Percentiles rank a stretch among this genome's conserved stretches.
phyloP scores from a whole-genome alignment of 2,888 invertebrate species.

The Cataglyphis livida region DNA sequence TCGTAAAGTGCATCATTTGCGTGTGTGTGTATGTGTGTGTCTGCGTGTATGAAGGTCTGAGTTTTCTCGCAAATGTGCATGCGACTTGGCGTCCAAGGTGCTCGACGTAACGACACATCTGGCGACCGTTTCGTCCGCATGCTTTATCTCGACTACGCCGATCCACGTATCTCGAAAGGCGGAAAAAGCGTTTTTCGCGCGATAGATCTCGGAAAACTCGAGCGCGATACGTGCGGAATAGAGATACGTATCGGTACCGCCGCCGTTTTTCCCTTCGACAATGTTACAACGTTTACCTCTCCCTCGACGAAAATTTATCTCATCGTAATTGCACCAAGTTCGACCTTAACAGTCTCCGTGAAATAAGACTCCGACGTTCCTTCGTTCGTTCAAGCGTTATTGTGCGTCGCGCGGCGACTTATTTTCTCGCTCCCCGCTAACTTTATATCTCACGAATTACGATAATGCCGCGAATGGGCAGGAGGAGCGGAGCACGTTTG shows the following conservation, averaged over 20 bases:
- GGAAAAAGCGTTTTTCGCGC: background rate
- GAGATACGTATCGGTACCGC: constrained; percentile 3
- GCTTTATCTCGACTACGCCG: constrained; percentile 10
- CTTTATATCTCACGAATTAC: constrained; percentile 59
- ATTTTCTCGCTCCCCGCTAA: constrained; percentile 6
- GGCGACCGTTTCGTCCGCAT: constrained; percentile 32
- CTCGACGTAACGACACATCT: constrained; percentile 32
- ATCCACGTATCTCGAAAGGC: constrained; percentile 20
- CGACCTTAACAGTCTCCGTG: background rate
- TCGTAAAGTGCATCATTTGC: constrained; percentile 63
- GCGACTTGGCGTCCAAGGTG: background rate
- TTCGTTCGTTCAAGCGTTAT: background rate
- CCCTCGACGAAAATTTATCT: background rate
- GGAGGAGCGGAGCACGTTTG: background rate
- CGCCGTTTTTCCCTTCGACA: constrained; percentile 11
- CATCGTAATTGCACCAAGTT: background rate
- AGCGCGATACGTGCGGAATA: background rate
- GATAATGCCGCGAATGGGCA: constrained; percentile 39
- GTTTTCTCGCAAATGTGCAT: constrained; percentile 27
- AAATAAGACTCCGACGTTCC: too few species aligned
- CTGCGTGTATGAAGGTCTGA: constrained; percentile 29
- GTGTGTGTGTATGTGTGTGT: background rate
- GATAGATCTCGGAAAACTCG: constrained; percentile 10
- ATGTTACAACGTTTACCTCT: constrained; percentile 1
- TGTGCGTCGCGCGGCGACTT: background rate